Evolutionary conservation across 2,888 invertebrate genomes (phyloP), one percentile per base, ranked within the genome.

Genomic region (Lathronympha strigana): DNA sequence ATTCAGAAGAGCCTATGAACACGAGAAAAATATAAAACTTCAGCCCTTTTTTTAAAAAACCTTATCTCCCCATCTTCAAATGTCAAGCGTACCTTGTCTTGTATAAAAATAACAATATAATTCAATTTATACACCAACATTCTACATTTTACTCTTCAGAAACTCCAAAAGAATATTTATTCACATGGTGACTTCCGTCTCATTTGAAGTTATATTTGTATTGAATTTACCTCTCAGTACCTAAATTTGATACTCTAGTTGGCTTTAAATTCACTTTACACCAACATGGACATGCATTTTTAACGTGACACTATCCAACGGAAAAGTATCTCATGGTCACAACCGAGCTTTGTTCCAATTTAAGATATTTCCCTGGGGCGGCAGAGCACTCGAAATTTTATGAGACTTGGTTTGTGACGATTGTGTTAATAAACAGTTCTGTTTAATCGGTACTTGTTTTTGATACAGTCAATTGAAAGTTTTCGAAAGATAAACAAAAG

Each of bases 81-180:
- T 69, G 73, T 70, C 73, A 76, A 73, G 75, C 47, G 33, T 23
- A 58, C n/a, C 23, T 25, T 58, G 11, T 28, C n/a, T 36, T 53
- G n/a, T 55, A 17, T 40, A 25, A 11, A 21, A 40, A 40, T 9
- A 9, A 28, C 9, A 40, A n/a, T 2, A 3, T 9, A 19, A 6
- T 23, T 13, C 21, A 45, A 17, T 43, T 19, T 17, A 43, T 17
- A 19, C 2, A 9, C 1, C 6, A 17, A 19, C 17, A 40, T 17
- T 33, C 9, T 43, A 1, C 19, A 13, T 2, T 21, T 43, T 19
- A 11, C 9, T 21, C 13, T 43, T 9, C 4, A 21, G 1, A 43
- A 21, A 19, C 3, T 19, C 9, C 19, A 11, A 21, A 9, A 1
- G 3, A 21, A 11, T n/a, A 21, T 43, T 23, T 47, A 23, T 33